Percentiles rank a stretch among this genome's conserved stretches.
These are phyloP conservation scores for Taeniopygia guttata DNA, from an alignment of 2,797 vertebrate species.

Conservation along the genomic window DNA sequence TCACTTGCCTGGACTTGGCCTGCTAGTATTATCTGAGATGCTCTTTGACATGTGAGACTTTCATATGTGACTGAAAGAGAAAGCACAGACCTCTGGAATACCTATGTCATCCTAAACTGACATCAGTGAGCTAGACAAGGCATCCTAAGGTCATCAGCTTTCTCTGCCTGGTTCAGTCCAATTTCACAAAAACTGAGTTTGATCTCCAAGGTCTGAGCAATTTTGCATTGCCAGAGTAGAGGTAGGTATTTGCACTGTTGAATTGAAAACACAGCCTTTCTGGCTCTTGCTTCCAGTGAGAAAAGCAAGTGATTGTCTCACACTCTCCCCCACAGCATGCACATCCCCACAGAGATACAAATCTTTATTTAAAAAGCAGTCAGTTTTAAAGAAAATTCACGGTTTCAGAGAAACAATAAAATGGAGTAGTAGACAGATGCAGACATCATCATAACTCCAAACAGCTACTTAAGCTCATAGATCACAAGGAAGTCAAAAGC, in stretches of 20 bases:
- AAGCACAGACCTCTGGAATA: not conserved
- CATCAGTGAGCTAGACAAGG: not conserved
- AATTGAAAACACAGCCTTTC: not conserved
- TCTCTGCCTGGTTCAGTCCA: not conserved
- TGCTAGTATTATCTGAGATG: not conserved
- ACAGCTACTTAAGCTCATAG: not conserved
- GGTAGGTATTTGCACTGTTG: not conserved
- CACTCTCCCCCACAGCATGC: not conserved
- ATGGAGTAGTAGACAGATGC: accelerated
- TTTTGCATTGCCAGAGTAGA: not conserved
- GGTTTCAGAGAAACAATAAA: not conserved
- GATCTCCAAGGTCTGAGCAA: not conserved
- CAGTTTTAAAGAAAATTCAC: not conserved
- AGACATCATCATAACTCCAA: not conserved
- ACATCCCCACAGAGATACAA: not conserved
- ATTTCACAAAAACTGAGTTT: not conserved
- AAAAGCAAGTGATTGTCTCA: not conserved
- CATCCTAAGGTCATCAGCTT: not conserved
- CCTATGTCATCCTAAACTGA: not conserved
- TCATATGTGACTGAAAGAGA: not conserved
- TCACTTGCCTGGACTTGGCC: not conserved
- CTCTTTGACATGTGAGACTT: not conserved
- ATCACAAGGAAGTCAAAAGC: not conserved
- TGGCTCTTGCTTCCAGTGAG: not conserved
- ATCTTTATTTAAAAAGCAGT: not conserved